Evolutionary conservation across 2,113 vertebrate genomes (phyloP), one percentile per base, ranked within the genome.

Genomic region (Lampris incognitus): DNA sequence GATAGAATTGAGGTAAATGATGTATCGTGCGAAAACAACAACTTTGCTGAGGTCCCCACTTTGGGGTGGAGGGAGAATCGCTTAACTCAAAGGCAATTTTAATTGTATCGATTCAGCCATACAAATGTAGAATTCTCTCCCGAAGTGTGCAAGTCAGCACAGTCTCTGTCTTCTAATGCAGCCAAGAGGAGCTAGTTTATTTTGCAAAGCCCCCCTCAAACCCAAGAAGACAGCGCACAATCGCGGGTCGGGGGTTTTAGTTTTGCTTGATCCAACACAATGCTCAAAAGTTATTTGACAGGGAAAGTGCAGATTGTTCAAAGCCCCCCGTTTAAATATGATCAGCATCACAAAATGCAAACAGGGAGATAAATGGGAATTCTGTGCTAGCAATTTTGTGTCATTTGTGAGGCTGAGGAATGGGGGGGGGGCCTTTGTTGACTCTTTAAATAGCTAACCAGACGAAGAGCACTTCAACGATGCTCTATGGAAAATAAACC

Each of bases 71-170:
- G 90, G 80, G 91, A 84, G 63, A 87, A 89, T 85, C 90, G 90
- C 86, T 93, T 92, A 91, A 92, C 86, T 85, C 82, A 81, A 90
- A 91, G 81, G 84, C 85, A 83, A 90, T 93, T 95, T 94, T 95
- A 95, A 95, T 95, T 95, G 93, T 93, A 93, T 94, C 86, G 90
- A 93, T 95, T 94, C 94, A 93, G 93, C 90, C 90, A 88, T 91
- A 92, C 89, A 94, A 94, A 94, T 89, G 90, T 89, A 86, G 89
- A 92, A 93, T 95, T 93, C 92, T 92, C 82, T 88, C 73, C 74
- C 78, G 88, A 93, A 93, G 88, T 87, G 87, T 74, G 77, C 73
- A 50, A 92, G 93, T 95, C 94, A 94, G 94, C 94, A 94, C 69
- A 85, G 92, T 90, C 74, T 93, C 87, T 93, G 93, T 95, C 88